Base-by-base conservation (phyloP, 2,797 vertebrate species). In the Enteromius fasciolatus region DNA sequence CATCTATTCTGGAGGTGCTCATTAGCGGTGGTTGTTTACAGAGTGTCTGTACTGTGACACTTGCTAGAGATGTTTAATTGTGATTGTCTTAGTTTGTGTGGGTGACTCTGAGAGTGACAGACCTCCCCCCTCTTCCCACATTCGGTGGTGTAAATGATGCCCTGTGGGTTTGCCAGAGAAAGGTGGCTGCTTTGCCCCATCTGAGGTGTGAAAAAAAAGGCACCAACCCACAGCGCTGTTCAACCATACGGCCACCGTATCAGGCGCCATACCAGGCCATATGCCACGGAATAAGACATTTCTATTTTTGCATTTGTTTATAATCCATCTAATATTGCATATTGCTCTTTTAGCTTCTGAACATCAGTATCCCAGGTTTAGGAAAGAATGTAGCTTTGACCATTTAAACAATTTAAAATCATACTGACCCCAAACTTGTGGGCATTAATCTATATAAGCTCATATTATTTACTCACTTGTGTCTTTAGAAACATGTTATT, bases 181-280 rank as follows among this genome's bases (percentile, higher is more conserved):
- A 82, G 76, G 85, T 85, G 83, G 76, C 54, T 79, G 75, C 78
- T 74, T 86, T 23, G 31, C 76, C 39, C 81, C 85, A 85, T 84
- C 76, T 77, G 79, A 87, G 76, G 81, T 82, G 85, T 75, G 78
- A 36, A 84, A 85, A 84, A 82, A 74, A 81, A 77, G 81, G 78
- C 76, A 44, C 46, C 69, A 3, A 39, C 41, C 80, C 72, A 64
- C 64, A 63, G 33, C 3, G 5, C 48, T 68, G 20, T 75, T 63
- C 20, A 61, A 46, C 61, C 80, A 79, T 79, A 68, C 15, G 57
- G 20, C 61, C 41, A 31, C 41, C 6, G 2, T 25, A 48, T 78
- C 67, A 52, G 52, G 36, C 10, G 20, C 23, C 17, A 11, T 66
- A 69, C 59, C 2, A 48, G 61, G 25, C 59, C 59, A 48, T 44